These are phyloP conservation scores for Sarcophaga rosellei DNA, from an alignment of 2,888 invertebrate species.

Conservation along the genomic window DNA sequence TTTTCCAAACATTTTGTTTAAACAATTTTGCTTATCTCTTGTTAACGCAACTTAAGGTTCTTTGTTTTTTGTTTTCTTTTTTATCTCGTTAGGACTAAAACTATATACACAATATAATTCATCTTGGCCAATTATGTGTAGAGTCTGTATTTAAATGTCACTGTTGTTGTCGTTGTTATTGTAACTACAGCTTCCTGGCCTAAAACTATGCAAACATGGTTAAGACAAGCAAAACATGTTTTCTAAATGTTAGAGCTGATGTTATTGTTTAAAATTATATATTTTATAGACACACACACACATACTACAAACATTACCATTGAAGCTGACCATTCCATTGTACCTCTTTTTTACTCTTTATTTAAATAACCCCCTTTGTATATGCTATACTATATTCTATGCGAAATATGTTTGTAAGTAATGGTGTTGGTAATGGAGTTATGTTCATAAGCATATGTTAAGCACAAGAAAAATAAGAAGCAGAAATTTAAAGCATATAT, in stretches of 20 bases:
- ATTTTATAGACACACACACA: constrained; percentile 10
- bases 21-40: not conserved
- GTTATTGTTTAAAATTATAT: constrained; percentile 14
- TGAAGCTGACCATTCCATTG: not conserved
- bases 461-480: constrained; percentile 34
- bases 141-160: not conserved
- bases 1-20: not conserved
- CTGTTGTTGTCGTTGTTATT: not conserved
- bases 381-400: constrained; percentile 12
- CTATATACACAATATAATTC: constrained; percentile 49
- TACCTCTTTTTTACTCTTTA: not conserved
- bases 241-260: not conserved
- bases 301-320: not conserved
- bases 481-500: not conserved
- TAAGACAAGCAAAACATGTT: constrained; percentile 16
- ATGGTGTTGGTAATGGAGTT: too few species aligned
- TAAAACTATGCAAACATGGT: constrained; percentile 26
- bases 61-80: not conserved
- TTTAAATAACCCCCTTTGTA: constrained; percentile 32
- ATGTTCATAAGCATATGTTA: constrained; percentile 51
- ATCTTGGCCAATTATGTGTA: constrained; percentile 9
- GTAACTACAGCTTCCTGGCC: constrained; percentile 14
- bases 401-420: constrained; percentile 27
- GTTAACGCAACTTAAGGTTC: constrained; percentile 21
- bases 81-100: constrained; percentile 3